Evolutionary conservation across 1,140 invertebrate species (phyloP).

Genomic region (Triops cancriformis): DNA sequence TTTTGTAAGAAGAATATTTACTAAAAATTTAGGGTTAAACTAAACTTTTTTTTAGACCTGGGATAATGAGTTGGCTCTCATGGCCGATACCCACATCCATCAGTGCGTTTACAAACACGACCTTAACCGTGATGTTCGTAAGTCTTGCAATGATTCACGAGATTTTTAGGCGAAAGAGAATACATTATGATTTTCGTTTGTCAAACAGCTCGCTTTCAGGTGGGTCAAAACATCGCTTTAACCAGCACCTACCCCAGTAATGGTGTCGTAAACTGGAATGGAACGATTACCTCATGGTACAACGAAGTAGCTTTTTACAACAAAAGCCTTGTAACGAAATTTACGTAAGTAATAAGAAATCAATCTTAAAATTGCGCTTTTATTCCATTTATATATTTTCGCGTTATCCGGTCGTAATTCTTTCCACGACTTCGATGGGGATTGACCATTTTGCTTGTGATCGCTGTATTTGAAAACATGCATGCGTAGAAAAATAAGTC

Average conservation of each 20-base stretch:
- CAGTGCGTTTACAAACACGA: constrained; percentile 69
- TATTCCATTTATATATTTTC: too few species aligned
- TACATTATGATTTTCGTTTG: background rate
- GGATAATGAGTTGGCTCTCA: constrained; percentile 72
- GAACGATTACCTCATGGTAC: constrained; percentile 20
- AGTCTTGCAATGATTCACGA: constrained; percentile 37
- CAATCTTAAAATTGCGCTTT: too few species aligned
- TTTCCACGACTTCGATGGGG: too few species aligned
- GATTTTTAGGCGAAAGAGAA: background rate
- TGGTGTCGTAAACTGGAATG: constrained; percentile 14
- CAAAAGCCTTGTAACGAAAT: background rate
- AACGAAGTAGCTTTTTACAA: constrained; percentile 24
- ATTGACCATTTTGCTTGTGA: too few species aligned
- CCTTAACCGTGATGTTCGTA: constrained; percentile 49
- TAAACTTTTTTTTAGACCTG: constrained; percentile 50
- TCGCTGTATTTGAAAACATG: background rate
- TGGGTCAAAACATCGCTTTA: constrained; percentile 25
- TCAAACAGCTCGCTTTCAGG: constrained; percentile 19
- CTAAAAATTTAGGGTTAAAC: too few species aligned
- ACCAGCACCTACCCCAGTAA: background rate
- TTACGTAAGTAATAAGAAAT: constrained; percentile 17
- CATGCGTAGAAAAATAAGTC: background rate
- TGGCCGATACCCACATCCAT: constrained; percentile 72
- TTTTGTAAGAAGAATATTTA: constrained; percentile 18
- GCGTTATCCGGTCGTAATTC: too few species aligned